Evolutionary conservation across 2,797 vertebrate genomes (phyloP).

Genomic region (Dendrocincla fuliginosa): DNA sequence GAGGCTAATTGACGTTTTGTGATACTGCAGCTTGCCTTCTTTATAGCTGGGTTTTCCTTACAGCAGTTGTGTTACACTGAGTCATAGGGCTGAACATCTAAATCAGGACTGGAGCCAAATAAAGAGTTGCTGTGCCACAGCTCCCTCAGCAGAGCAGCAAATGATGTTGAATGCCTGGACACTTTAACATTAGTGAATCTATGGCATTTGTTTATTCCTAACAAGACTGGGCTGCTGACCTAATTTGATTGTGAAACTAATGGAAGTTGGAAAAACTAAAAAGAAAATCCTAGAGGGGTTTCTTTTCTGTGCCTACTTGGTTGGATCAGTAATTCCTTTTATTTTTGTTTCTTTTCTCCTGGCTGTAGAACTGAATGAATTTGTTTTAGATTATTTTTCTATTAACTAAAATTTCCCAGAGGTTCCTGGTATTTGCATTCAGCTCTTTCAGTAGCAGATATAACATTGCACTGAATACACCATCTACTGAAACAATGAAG

Average conservation of each 20-base stretch:
- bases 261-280: conserved; percentile 38
- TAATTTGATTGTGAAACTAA: conserved; percentile 42
- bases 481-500: conserved; percentile 44
- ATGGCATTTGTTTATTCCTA: background rate
- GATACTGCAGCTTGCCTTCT: background rate
- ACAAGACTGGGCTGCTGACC: conserved; percentile 1
- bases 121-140: background rate
- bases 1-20: background rate
- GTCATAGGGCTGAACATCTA: background rate
- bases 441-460: conserved; percentile 61
- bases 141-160: background rate
- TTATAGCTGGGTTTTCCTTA: background rate
- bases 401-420: conserved; percentile 71
- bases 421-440: conserved; percentile 63
- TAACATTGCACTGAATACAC: conserved; percentile 34
- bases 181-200: background rate
- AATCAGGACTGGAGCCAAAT: background rate
- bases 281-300: conserved; percentile 35
- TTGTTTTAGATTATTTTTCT: conserved; percentile 70
- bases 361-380: conserved; percentile 40
- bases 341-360: conserved; percentile 54
- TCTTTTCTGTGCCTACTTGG: conserved; percentile 54
- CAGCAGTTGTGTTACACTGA: background rate
- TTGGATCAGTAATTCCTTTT: conserved; percentile 46
- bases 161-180: background rate